Evolutionary conservation across 92 coral and sea anemone genomes (phyloP), one percentile per base, ranked within the genome.

Genomic region (Montipora capitata): DNA sequence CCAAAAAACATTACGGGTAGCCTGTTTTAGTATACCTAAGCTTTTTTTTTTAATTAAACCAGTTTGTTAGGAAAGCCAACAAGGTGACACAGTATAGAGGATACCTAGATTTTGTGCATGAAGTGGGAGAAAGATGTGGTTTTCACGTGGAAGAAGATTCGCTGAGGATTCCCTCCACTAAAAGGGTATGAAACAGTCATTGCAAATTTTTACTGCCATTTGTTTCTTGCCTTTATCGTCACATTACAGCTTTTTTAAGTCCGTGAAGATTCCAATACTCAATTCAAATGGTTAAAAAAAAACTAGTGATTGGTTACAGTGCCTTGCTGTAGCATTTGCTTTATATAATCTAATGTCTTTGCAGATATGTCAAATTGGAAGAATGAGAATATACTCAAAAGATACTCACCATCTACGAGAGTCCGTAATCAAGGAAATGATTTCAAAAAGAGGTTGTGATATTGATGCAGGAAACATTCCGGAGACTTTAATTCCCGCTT

Each of bases 101-200:
- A 1, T 97, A 97, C 72, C 94, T 97, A 44, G 92, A 94, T 85
- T 94, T 92, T 84, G 94, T 97, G 58, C 85, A 80, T 44, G 79
- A 92, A 42, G 92, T 97, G 68, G 99, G 99, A 10, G 84, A 79
- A 65, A 91, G 81, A 15, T 90, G 99, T 87, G 99, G 99, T 10
- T 97, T 97, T 87, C 84, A 94, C 16, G 98, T 97, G 15, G 92
- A 94, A 56, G 98, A 97, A 70, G 99, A 97, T 84, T 86, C 94
- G 41, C 79, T 97, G 73, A 92, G 99, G 81, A 97, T 97, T 78
- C 99, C 99, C 68, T 97, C 99, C 40, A 97, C 99, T 27, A 97
- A 97, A 68, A 88, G 96, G 92, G 99, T 97, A 79, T 42, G 10
- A 39, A 3, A 68, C 5, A 5, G 52, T 48, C 52, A 48, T 5